Percentiles rank a stretch among this genome's conserved stretches.
Evolutionary conservation across 2,888 invertebrate species (phyloP).

Genomic region (Periphyllus acericola): DNA sequence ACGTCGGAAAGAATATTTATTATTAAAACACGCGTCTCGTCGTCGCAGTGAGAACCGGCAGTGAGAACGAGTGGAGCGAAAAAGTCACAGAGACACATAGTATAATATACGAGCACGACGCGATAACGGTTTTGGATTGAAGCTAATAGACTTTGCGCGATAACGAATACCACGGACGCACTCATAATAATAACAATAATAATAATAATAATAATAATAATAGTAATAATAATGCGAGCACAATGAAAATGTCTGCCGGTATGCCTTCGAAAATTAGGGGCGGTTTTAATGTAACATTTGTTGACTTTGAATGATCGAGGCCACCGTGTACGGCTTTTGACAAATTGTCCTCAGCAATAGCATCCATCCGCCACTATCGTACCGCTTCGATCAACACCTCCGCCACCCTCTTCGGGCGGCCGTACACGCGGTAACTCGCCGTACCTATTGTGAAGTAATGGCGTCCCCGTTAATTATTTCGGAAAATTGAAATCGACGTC

Average conservation of each 20-base stretch:
- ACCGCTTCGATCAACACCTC: slow-evolving; percentile 39
- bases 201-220: slow-evolving; percentile 18
- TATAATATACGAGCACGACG: neutral
- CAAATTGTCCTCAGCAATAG: slow-evolving; percentile 49
- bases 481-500: slow-evolving; percentile 57
- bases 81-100: neutral
- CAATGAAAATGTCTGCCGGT: slow-evolving; percentile 44
- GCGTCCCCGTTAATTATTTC: slow-evolving; percentile 56
- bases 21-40: neutral
- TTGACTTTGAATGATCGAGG: slow-evolving; percentile 58
- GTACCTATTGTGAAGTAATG: slow-evolving; percentile 35
- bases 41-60: neutral
- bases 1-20: neutral
- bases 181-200: neutral
- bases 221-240: slow-evolving; percentile 18
- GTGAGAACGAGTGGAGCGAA: neutral
- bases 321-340: slow-evolving; percentile 35
- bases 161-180: neutral
- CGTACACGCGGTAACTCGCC: neutral
- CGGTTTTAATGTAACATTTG: slow-evolving; percentile 55
- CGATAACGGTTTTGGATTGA: neutral
- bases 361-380: neutral
- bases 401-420: neutral
- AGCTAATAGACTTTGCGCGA: neutral
- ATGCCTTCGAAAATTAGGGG: slow-evolving; percentile 34